These are phyloP conservation scores for Elysia chlorotica DNA, from an alignment of 1,140 invertebrate species.

Conservation along the genomic window DNA sequence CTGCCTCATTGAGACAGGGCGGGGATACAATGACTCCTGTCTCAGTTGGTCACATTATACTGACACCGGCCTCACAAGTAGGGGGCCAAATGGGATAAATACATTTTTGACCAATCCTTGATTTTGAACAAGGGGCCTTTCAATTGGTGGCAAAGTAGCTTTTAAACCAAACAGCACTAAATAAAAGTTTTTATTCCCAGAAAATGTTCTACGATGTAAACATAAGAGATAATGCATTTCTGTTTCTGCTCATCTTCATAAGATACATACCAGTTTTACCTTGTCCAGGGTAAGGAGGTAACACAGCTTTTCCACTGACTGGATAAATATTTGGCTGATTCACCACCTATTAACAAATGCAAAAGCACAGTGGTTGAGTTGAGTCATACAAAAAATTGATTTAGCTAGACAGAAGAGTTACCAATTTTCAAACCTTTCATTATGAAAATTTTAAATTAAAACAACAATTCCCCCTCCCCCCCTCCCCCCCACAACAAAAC, in stretches of 20 bases:
- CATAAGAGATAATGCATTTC: background rate
- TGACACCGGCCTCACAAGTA: too few species aligned
- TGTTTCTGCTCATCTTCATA: too few species aligned
- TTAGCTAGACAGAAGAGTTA: background rate
- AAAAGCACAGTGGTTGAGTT: background rate
- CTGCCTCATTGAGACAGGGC: background rate
- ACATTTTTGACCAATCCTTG: too few species aligned
- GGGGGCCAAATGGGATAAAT: too few species aligned
- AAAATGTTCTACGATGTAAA: background rate
- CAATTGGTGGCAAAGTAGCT: too few species aligned
- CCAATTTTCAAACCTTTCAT: background rate
- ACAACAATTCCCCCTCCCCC: background rate
- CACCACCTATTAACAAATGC: constrained; percentile 69
- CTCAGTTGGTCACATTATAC: too few species aligned
- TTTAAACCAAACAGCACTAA: too few species aligned
- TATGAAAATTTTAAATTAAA: background rate
- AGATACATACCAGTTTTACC: constrained; percentile 1
- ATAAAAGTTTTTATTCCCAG: background rate
- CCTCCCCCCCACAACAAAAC: too few species aligned
- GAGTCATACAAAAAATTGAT: background rate
- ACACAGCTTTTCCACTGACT: constrained; percentile 25
- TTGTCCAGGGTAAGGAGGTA: constrained; percentile 31
- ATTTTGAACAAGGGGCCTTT: too few species aligned
- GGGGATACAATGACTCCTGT: background rate
- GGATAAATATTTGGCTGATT: constrained; percentile 84